Base-by-base conservation (phyloP, 2,888 invertebrate genomes). In the Drosophila rubida region DNA sequence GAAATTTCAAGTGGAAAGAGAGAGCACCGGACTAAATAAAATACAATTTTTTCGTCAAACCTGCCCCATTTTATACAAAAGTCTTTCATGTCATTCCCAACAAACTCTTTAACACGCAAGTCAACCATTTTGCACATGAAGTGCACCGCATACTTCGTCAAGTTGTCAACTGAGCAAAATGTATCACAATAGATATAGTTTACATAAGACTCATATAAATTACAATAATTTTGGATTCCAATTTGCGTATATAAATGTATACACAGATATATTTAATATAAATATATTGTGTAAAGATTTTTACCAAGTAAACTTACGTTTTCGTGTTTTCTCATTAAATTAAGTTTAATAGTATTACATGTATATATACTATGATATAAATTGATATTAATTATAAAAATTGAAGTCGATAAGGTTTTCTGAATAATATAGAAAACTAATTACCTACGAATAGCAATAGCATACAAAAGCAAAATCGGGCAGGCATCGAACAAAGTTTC, bases 91-190 rank as follows among this genome's bases (percentile, higher is more conserved):
- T 74, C 80, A 70, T 53, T 60, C 60, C 63, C 69, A 57, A 72
- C 57, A 51, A 76, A 67, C 66, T 42, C 66, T 69, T 53, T 60
- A 63, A 65, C 78, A 78, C 84, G 75, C 78, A 76, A 81, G 53
- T 22, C 50, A 61, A 61, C 63, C 63, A 74, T 84, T 78, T 83
- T 78, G 84, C 80, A 86, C 78, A 80, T 81, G 68, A 75, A 86
- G 66, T 78, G 74, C 70, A 76, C 80, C 80, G 78, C 75, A 74
- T 77, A 67, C 85, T 85, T 87, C 78, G 69, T 80, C 90, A 90
- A 90, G 90, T 90, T 89, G 89, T 83, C 87, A 87, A 74, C 59
- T 65, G 83, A 89, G 89, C 0, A 85, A 82, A 85, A 88, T 87
- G 45, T 30, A 25, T 49, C 45, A 54, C 4, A 23, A 23, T 25